phyloP scores from a whole-genome alignment of 2,797 vertebrate species.

The Merluccius polli region DNA sequence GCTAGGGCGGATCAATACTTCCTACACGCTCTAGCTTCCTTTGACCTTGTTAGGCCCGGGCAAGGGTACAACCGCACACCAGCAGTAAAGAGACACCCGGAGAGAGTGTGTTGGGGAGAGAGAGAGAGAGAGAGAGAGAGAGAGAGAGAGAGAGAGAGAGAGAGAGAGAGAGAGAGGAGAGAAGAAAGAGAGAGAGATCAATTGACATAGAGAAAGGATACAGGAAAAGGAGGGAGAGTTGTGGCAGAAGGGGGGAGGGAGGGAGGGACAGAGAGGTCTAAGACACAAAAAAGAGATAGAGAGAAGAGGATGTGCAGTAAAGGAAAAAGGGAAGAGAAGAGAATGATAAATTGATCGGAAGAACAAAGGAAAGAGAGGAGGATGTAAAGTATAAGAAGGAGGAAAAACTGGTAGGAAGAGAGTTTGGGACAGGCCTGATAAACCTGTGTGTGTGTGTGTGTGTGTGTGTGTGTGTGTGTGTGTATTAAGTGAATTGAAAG shows the following conservation, averaged over 20 bases:
- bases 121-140: background rate
- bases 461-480: slow-evolving; percentile 7
- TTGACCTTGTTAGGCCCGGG: slow-evolving; percentile 78
- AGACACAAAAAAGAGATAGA: slow-evolving; percentile 1
- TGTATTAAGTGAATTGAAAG: background rate
- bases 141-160: background rate
- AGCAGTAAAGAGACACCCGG: background rate
- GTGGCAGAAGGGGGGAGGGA: background rate
- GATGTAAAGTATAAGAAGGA: background rate
- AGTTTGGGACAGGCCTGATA: background rate
- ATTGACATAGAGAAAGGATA: background rate
- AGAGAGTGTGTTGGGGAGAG: background rate
- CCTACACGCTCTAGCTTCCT: slow-evolving; percentile 70
- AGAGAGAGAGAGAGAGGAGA: background rate
- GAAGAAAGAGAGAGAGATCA: slow-evolving; percentile 3
- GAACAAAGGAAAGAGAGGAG: background rate
- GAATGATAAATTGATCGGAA: background rate
- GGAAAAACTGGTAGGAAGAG: background rate
- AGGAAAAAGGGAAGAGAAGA: background rate
- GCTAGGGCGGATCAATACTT: slow-evolving; percentile 78
- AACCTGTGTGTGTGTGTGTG: background rate
- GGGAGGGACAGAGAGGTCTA: background rate
- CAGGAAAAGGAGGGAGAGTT: background rate
- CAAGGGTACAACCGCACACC: slow-evolving; percentile 68
- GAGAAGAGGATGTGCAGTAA: too few species aligned